Conservation (phyloP, 2,113 vertebrate genomes). For the Aegithalos caudatus region DNA sequence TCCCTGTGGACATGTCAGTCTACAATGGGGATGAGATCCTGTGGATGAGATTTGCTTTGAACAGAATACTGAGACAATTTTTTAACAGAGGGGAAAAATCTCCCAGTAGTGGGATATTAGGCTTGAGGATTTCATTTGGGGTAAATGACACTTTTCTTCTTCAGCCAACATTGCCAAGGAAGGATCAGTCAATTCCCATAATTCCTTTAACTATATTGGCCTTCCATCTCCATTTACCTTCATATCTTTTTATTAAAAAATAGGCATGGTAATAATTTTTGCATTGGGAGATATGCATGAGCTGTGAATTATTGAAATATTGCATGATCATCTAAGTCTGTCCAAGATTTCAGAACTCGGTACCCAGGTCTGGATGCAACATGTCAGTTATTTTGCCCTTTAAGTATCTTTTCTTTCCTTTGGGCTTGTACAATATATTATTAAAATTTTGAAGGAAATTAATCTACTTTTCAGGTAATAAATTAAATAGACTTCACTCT, state of each 20-base stretch:
- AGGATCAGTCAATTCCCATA: neutral
- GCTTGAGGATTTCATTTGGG: neutral
- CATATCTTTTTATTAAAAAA: slow-evolving; percentile 50
- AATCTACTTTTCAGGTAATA: slow-evolving; percentile 16
- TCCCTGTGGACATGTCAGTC: neutral
- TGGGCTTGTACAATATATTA: neutral
- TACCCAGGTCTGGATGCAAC: slow-evolving; percentile 1
- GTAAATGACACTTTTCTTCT: neutral
- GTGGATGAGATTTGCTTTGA: neutral
- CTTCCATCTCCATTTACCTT: neutral
- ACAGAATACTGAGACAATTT: neutral
- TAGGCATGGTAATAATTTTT: slow-evolving; percentile 12
- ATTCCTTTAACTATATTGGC: slow-evolving; percentile 14
- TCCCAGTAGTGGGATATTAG: neutral
- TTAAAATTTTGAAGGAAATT: neutral
- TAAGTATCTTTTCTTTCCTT: neutral
- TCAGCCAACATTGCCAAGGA: neutral
- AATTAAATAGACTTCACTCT: slow-evolving; percentile 14
- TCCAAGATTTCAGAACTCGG: neutral
- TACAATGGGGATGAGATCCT: neutral
- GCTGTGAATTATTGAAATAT: slow-evolving; percentile 18
- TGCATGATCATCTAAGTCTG: neutral
- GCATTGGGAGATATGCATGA: neutral
- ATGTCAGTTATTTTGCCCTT: neutral
- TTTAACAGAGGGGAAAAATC: neutral